Evolutionary conservation across 2,888 invertebrate species (phyloP), one percentile per base, ranked within the genome.

Genomic region (Tinea pellionella): DNA sequence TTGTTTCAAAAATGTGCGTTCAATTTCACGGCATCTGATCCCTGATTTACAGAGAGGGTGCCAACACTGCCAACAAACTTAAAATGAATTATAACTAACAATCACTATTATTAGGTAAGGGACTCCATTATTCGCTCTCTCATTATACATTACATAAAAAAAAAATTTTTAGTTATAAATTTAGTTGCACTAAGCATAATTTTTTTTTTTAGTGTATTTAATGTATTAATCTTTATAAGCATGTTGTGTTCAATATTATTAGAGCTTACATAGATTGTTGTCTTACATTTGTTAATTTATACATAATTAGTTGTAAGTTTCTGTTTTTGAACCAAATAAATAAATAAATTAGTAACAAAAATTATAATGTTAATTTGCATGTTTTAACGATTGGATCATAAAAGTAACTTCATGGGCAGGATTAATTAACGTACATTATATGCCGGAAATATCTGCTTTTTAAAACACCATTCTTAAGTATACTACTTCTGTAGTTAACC

Each of bases 1-100:
- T 30, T 3, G 19, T 32, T 57, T 57, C 19, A 32, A 79, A 80
- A 80, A 78, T 78, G 73, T 74, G 73, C 73, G 73, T 65, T 72
- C 76, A 85, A 85, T 86, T 85, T 85, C 81, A 85, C 78, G 81
- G 75, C 62, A 65, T 59, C 68, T 67, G 74, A 69, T 65, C 76
- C 66, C 72, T 68, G 68, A 68, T 66, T 67, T 70, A 66, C 67
- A 68, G 61, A 43, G 19, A 61, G 60, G 69, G 69, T 69, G 73
- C 70, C 71, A 73, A 77, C 76, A 74, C 69, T 69, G 73, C 70
- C 71, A 73, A 77, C 76, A 74, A 72, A 70, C 69, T 67, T 64
- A 71, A 71, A 72, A 75, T 81, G 79, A 84, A 74, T 78, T 80
- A 83, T 79, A 71, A 68, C 70, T 70, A 67, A 67, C 71, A 70